Evolutionary conservation across 2,888 invertebrate genomes (phyloP), one percentile per base, ranked within the genome.

Genomic region (Spisula solida): DNA sequence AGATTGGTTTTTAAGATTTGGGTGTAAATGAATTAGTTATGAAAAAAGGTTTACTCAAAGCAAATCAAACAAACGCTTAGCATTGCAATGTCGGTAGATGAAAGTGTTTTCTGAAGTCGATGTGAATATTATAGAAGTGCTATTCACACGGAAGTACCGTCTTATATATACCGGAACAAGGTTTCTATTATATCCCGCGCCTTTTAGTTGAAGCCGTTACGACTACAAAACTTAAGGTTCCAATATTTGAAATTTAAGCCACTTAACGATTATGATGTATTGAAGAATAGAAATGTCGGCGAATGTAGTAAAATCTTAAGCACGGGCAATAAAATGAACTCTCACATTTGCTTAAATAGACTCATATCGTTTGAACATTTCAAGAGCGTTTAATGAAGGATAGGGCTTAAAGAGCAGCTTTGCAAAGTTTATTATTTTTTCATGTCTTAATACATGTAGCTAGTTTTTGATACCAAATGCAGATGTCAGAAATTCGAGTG

Each of bases 291-390:
- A 82, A 75, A 82, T 85, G 88, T 85, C 88, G 79, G 34, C 56
- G n/a, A n/a, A 78, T 48, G 85, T 82, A 82, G 85, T 88, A 82
- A 88, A 88, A 85, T 51, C 88, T 82, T 29, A 85, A 88, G 88
- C 48, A 47, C 34, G 47, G 29, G 31, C 79, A 60, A 85, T 81
- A 85, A 88, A 88, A 48, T 78, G 78, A 82, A 82, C 85, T 78
- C 56, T 79, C 82, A 82, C 55, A 48, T 85, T 41, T 82, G 81
- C 56, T 82, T 25, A 78, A 88, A 82, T 88, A 60, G 85, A 47
- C n/a, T 51, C 18, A 16, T 29, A 47, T 29, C 66, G 81, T 88
- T 88, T 85, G 88, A 88, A 88, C 88, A 88, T 85, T 82, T 85
- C 60, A 88, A 88, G 88, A 55, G 85, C 29, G 79, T 85, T 85